Evolutionary conservation across 2,113 vertebrate genomes (phyloP), one percentile per base, ranked within the genome.

Genomic region (Tragulus kanchil): DNA sequence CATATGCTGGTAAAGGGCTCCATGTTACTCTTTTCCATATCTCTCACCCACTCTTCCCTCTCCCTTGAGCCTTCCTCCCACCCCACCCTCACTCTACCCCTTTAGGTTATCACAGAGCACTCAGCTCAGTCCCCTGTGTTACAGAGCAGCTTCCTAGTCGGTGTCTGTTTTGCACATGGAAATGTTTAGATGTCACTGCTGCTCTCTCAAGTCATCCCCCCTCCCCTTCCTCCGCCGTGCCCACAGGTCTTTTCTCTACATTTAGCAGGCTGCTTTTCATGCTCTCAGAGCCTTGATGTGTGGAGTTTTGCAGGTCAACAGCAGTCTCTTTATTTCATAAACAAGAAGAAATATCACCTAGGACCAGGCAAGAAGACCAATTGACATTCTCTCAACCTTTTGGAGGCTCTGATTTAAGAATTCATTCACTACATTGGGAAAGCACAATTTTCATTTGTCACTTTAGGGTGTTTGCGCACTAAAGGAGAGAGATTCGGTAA

Each of bases 361-460:
- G 56, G 21, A 86, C 8, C 14, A 48, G 52, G 36, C 0, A 16
- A 85, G 65, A 75, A 50, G 48, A 58, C 31, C 50, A 50, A 31
- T 67, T 75, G 84, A 78, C 54, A 16, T 69, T 56, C 69, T 64
- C 71, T 67, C n/a, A 85, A 19, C 13, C 13, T 67, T 88, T 93
- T 28, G 45, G 52, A 69, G 82, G 10, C 42, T n/a, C 52, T 82
- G 17, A 16, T 15, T 87, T 83, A 90, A 65, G 75, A 65, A 87
- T 54, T 78, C 56, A 83, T 96, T 69, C 48, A n/a, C 52, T 92
- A 7, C 13, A 48, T 31, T 83, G 36, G 61, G 82, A 92, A 92
- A 95, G 31, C 52, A 77, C 31, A 42, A 52, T 89, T 95, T 89
- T 82, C 21, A n/a, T 62, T 94, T 92, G 28, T 58, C 59, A 31